Base-by-base conservation (phyloP, 1,140 invertebrate genomes). In the Trachelipus rathkii region DNA sequence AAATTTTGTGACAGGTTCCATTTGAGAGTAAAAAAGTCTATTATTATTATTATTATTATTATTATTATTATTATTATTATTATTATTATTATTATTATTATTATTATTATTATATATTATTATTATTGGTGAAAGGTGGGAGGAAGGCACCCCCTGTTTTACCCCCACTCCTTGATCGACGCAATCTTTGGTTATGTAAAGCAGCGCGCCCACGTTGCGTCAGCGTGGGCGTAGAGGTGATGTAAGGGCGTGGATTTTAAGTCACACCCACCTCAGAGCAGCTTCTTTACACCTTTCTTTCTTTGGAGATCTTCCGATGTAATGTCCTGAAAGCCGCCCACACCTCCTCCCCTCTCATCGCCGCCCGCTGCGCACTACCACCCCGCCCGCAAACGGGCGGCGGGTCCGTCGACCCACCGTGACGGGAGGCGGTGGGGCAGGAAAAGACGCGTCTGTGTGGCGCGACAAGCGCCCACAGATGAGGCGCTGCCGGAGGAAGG, bases 311-410 rank as follows among this genome's bases (percentile, higher is more conserved):
- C 73, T 75, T 75, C 73, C 44, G 73, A 75, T 43, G 73, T 75
- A 23, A 68, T 53, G 73, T 75, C 73, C 67, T 33, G 21, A n/a
- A n/a, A 19, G 73, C 66, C 69, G 60, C 69, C 73, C 73, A 75
- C 53, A 75, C 53, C n/a, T 75, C 73, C 15, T 24, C 53, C 60
- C n/a, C n/a, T n/a, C n/a, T 75, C 73, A 44, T 75, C 73, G 24
- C 24, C 73, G 50, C 84, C 83, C 46, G 81, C 71, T 43, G 72
- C n/a, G 73, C 70, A 68, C 78, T 71, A 72, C 60, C 67, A 78
- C 76, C 83, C 83, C 74, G 83, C 84, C 80, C 82, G 86, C 86
- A 85, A 87, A 86, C 84, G 72, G 72, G 33, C 46, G 73, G 21
- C 2, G 67, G 78, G 24, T 79, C 78, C 46, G 74, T 73, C 44